A percentile compares a stretch with the other conserved stretches of the same genome.
These are phyloP conservation scores for Callithrix jacchus DNA, from an alignment of 2,113 vertebrate species.

Conservation along the genomic window DNA sequence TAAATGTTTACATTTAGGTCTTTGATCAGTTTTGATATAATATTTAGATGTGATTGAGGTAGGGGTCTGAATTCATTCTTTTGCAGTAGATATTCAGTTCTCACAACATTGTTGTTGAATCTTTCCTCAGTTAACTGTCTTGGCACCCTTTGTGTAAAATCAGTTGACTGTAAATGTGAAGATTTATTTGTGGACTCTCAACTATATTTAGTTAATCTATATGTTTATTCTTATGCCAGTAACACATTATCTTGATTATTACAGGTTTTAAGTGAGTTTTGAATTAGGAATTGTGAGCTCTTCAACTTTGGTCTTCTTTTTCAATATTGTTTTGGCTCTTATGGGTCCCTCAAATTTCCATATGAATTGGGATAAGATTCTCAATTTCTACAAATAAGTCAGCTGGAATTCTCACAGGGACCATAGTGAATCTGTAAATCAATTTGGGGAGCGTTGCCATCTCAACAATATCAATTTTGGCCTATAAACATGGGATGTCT, in stretches of 20 bases:
- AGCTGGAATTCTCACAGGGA: background rate
- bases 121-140: background rate
- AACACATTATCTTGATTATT: background rate
- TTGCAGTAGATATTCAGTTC: background rate
- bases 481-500: background rate
- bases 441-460: background rate
- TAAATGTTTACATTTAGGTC: background rate
- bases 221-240: background rate
- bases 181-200: slow-evolving; percentile 1
- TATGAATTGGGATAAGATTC: background rate
- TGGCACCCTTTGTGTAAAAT: slow-evolving; percentile 2
- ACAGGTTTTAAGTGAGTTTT: background rate
- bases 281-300: background rate
- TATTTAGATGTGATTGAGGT: background rate
- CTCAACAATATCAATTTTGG: background rate
- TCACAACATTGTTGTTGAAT: background rate
- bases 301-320: background rate
- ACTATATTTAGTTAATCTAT: background rate
- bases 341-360: background rate
- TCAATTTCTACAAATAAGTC: background rate
- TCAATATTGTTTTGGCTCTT: background rate
- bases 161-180: background rate
- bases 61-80: background rate
- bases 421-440: background rate
- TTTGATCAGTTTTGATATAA: background rate